phyloP scores from a whole-genome alignment of 2,797 vertebrate genomes.

The Sphenopsis melanotis region DNA sequence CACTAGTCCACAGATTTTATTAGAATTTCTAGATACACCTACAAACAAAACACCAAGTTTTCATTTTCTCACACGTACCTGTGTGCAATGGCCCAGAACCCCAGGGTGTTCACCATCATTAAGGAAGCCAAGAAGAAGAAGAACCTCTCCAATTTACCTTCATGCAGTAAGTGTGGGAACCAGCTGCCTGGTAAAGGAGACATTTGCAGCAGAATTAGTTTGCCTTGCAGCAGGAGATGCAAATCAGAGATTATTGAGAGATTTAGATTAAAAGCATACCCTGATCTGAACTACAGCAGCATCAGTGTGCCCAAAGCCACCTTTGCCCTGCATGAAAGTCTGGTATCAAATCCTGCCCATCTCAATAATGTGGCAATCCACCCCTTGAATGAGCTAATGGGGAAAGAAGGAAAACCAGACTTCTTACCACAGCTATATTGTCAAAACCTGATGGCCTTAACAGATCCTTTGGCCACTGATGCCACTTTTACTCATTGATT shows the following conservation, averaged over 20 bases:
- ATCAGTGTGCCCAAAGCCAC: not conserved
- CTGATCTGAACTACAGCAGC: not conserved
- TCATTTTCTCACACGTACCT: constrained; percentile 74
- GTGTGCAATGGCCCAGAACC: constrained; percentile 85
- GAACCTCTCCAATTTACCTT: constrained; percentile 89
- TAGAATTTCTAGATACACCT: not conserved
- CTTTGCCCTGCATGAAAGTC: not conserved
- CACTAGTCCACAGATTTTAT: not conserved
- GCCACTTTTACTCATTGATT: not conserved
- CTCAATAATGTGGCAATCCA: not conserved
- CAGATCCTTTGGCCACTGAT: not conserved
- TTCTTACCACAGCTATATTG: not conserved
- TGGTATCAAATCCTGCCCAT: not conserved
- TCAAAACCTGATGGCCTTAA: not conserved
- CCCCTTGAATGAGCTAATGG: not conserved
- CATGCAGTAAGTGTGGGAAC: constrained; percentile 85
- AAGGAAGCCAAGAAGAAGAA: constrained; percentile 88
- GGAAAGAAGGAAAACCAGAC: not conserved
- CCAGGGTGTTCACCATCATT: constrained; percentile 83
- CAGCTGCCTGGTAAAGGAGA: constrained; percentile 80
- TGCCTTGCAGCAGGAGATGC: not conserved
- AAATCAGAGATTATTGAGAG: not conserved
- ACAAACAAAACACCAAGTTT: not conserved
- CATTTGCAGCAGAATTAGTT: constrained; percentile 1
- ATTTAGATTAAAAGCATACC: not conserved